Percentiles rank a stretch among this genome's conserved stretches.
These are phyloP conservation scores for Campylorhamphus procurvoides DNA, from an alignment of 2,113 vertebrate species.

Conservation along the genomic window DNA sequence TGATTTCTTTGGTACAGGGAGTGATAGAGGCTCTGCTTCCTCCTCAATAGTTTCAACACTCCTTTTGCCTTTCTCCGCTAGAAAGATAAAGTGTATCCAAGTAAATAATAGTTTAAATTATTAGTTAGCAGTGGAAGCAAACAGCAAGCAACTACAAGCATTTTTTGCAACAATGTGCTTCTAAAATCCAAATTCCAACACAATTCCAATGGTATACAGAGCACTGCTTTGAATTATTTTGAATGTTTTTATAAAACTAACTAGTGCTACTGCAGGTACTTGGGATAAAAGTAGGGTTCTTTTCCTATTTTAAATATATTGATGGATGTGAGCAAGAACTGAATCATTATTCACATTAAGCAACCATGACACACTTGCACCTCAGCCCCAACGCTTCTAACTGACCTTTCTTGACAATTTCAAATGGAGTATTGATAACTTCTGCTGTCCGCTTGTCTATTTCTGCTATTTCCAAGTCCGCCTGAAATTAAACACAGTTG, in stretches of 20 bases:
- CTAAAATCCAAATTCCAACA: neutral
- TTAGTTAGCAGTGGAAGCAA: neutral
- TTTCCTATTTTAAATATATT: neutral
- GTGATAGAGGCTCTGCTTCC: neutral
- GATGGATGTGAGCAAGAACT: neutral
- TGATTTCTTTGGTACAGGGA: constrained; percentile 58
- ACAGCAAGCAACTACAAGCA: neutral
- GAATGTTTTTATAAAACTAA: neutral
- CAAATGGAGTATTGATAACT: constrained; percentile 71
- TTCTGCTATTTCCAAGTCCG: constrained; percentile 72
- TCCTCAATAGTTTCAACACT: neutral
- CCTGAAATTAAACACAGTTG: constrained; percentile 50
- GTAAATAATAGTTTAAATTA: neutral
- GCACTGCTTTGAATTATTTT: neutral
- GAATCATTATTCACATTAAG: neutral
- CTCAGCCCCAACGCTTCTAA: neutral
- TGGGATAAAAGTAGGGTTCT: neutral
- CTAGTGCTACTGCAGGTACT: neutral
- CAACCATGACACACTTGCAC: neutral
- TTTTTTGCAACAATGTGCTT: neutral
- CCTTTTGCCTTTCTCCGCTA: neutral
- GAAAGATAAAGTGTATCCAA: neutral
- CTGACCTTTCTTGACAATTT: constrained; percentile 66
- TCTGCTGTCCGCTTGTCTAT: constrained; percentile 73
- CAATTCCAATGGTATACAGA: neutral